A percentile compares a stretch with the other conserved stretches of the same genome.
Evolutionary conservation across 2,888 invertebrate species (phyloP).

Genomic region (Eupithecia inturbata): DNA sequence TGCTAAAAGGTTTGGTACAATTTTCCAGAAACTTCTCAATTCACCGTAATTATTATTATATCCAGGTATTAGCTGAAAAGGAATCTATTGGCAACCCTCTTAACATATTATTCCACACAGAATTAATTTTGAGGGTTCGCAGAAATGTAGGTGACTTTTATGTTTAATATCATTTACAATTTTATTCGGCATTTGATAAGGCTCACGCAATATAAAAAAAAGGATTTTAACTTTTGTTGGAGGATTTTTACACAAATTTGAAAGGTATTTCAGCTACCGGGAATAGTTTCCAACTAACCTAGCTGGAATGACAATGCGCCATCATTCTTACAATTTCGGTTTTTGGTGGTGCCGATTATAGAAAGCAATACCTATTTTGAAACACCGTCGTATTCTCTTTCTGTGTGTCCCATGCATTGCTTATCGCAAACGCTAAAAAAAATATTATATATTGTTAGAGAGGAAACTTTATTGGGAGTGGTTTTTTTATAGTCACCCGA

Average conservation of each 20-base stretch:
- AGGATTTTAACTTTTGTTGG: not conserved
- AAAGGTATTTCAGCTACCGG: not conserved
- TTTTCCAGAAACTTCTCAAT: not conserved
- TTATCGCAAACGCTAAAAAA: no score
- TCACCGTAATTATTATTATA: not conserved
- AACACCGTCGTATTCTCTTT: no score
- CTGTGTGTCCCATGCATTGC: no score
- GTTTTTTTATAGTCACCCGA: no score
- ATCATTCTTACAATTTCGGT: not conserved
- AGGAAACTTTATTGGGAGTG: no score
- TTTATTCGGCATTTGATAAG: not conserved
- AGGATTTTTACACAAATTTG: not conserved
- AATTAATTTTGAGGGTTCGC: not conserved
- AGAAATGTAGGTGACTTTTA: not conserved
- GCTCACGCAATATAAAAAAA: not conserved
- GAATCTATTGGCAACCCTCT: slow-evolving; percentile 7
- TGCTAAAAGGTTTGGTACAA: not conserved
- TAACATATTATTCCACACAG: not conserved
- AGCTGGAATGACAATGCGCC: not conserved
- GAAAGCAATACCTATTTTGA: no score
- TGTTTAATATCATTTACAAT: not conserved
- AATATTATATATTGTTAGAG: no score
- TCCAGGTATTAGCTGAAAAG: not conserved
- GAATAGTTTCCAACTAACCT: not conserved
- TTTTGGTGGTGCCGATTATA: no score